phyloP scores from a whole-genome alignment of 2,113 vertebrate species.

The Pandion haliaetus region DNA sequence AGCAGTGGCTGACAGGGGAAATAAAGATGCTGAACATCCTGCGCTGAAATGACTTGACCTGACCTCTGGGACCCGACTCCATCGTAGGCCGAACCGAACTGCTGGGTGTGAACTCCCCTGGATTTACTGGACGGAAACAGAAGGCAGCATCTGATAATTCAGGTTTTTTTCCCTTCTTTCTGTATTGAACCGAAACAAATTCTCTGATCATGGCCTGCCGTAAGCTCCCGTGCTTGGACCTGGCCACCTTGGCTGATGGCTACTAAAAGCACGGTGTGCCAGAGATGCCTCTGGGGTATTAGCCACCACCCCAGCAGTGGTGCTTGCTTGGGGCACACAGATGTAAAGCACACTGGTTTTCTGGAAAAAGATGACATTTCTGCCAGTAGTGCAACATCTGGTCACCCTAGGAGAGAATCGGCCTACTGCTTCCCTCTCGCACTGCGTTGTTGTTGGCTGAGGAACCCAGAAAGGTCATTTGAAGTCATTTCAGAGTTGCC shows the following conservation, averaged over 20 bases:
- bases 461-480: not conserved
- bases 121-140: not conserved
- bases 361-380: not conserved
- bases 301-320: fast-evolving
- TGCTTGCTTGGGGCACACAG: not conserved
- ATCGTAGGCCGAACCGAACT: fast-evolving
- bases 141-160: not conserved
- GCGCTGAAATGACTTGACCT: not conserved
- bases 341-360: not conserved
- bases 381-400: slow-evolving; percentile 3
- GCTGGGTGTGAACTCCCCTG: not conserved
- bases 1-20: not conserved
- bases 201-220: fast-evolving
- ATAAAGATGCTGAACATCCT: not conserved
- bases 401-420: not conserved
- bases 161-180: not conserved
- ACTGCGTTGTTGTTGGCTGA: slow-evolving; percentile 11
- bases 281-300: not conserved
- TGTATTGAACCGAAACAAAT: not conserved
- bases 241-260: not conserved
- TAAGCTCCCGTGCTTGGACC: not conserved
- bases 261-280: not conserved
- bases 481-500: slow-evolving; percentile 35
- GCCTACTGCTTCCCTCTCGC: not conserved
- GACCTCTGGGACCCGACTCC: not conserved